Evolutionary conservation across 2,888 invertebrate species (phyloP), one percentile per base, ranked within the genome.

Genomic region (Hoplodrina ambigua): DNA sequence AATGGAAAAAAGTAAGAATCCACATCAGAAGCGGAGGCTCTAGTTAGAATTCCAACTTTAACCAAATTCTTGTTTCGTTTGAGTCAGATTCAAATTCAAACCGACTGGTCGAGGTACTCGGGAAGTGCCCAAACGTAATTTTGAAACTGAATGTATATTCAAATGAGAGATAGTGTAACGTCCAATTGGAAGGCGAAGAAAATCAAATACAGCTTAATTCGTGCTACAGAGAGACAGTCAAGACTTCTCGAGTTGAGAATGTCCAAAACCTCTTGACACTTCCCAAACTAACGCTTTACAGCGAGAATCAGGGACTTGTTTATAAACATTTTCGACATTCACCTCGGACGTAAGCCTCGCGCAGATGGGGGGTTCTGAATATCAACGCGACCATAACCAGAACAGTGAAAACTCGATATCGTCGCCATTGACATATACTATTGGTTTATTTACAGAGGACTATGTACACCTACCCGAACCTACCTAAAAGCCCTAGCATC

Each of bases 201-300:
- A 75, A 80, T 63, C 59, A 78, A 66, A 75, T 57, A 65, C 56
- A 69, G 56, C 17, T 57, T 57, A 19, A 60, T 54, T 33, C 46
- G 65, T 53, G 30, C 62, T 25, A 59, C 59, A 75, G 65, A 69
- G 75, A 75, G 59, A 78, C 54, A 53, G 50, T 53, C 7, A 69
- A 59, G 57, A 53, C 61, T 59, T 60, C 44, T 67, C 50, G 63
- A 56, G 53, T 54, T 58, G 15, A 25, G 30, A 67, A 53, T 54
- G 46, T 61, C 20, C 46, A 62, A 63, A 63, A 53, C 11, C 10
- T n/a, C 41, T 25, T 25, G 20, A 41, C 55, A 62, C 0, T 19
- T 57, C 46, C 10, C 57, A 11, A 57, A 37, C 13, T 41, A 11
- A 41, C 11, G n/a, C n/a, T n/a, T n/a, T n/a, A n/a, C n/a, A n/a